phyloP scores from a whole-genome alignment of 2,888 invertebrate genomes.

The Formica aserva region DNA sequence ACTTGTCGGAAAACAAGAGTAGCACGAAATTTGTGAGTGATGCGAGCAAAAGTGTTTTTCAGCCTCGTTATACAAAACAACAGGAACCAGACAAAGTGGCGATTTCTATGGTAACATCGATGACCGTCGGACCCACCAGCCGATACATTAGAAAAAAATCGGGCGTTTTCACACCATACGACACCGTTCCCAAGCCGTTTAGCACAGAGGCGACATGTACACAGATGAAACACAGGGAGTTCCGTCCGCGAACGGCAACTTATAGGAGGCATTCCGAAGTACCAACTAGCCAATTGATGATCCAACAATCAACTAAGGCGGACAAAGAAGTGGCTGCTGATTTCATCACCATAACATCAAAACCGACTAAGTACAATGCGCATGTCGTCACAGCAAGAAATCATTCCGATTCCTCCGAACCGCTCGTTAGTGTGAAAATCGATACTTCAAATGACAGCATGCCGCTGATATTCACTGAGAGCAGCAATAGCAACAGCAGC shows the following conservation, averaged over 20 bases:
- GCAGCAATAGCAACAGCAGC: conserved; percentile 78
- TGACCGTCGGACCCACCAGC: conserved; percentile 54
- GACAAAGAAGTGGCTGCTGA: conserved; percentile 42
- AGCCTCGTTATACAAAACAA: conserved; percentile 62
- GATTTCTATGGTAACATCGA: conserved; percentile 40
- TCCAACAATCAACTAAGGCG: conserved; percentile 55
- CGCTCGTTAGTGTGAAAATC: conserved; percentile 75
- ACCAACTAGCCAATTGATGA: conserved; percentile 59
- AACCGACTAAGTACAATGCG: conserved; percentile 72
- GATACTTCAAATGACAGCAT: conserved; percentile 62
- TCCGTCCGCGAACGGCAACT: conserved; percentile 82
- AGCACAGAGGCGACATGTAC: conserved; percentile 50
- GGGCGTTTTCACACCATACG: conserved; percentile 60
- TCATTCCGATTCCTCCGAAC: conserved; percentile 79
- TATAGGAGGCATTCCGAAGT: conserved; percentile 82
- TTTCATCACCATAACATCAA: conserved; percentile 80
- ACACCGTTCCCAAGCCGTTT: conserved; percentile 34
- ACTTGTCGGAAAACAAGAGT: background rate
- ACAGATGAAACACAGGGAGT: conserved; percentile 72
- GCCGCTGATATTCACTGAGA: conserved; percentile 66
- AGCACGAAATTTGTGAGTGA: conserved; percentile 27
- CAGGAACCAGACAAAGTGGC: conserved; percentile 61
- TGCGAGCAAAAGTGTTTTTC: conserved; percentile 47
- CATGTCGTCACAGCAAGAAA: conserved; percentile 61
- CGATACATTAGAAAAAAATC: conserved; percentile 74